Evolutionary conservation across 2,888 invertebrate species (phyloP), one percentile per base, ranked within the genome.

Genomic region (Tetranychus piercei): DNA sequence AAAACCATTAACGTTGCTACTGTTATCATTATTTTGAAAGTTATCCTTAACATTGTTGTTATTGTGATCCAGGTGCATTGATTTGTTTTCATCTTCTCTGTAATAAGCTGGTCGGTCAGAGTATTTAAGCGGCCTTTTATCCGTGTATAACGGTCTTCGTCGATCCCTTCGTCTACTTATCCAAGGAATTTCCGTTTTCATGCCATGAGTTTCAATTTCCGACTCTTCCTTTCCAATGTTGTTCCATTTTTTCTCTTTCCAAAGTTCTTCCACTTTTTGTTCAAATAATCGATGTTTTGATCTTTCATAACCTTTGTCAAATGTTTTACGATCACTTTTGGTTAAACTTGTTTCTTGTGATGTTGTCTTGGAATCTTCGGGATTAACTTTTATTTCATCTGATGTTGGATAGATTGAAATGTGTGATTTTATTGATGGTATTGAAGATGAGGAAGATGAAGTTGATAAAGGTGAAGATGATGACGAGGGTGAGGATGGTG

Each of bases 221-320:
- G 69, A 23, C 11, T 69, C 34, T 20, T 69, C 69, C 5, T 69
- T 69, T 1, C 69, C 69, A 20, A 20, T 23, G 1, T 69, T 69
- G 34, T 69, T 69, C 69, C 69, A 69, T 23, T 69, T 69, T 69
- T 69, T 69, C 69, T 69, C 69, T 69, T 69, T 69, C 69, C 69
- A 69, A 23, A 69, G 20, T 69, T 69, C 69, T 69, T 69, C 69
- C n/a, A 23, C 22, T 69, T 69, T 69, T 22, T 69, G 69, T 8
- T 69, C 69, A 23, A 69, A 69, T 23, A 69, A 6, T 20, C 69
- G n/a, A 69, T 69, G 69, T 23, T 69, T 69, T 20, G 69, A 69
- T 7, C 69, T 20, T 22, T 69, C 69, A n/a, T 23, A 23, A 11
- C 69, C 69, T 23, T 69, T 69, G 1, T 69, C 69, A 23, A 69